Evolutionary conservation across 2,888 invertebrate species (phyloP).

Genomic region (Cynaeus angustus): DNA sequence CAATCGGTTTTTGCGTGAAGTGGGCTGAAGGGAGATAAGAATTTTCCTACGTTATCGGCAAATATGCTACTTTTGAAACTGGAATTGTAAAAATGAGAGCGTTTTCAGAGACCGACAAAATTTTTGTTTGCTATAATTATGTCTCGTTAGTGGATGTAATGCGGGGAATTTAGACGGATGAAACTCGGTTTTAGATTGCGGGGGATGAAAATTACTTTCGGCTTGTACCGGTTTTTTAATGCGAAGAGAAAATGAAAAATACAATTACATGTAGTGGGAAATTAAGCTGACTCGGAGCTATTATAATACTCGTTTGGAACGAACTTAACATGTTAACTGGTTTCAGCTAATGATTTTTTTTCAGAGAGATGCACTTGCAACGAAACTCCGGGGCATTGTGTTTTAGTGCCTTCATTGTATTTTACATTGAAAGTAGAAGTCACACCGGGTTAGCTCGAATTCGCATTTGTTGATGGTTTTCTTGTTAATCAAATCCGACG

Average conservation of each 20-base stretch:
- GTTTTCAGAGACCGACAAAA: not conserved
- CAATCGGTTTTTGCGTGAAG: constrained; percentile 3
- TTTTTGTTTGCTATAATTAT: constrained; percentile 1
- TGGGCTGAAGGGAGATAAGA: not conserved
- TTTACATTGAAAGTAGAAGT: not conserved
- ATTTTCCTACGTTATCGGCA: not conserved
- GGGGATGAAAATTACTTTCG: constrained; percentile 16
- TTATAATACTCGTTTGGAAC: constrained; percentile 18
- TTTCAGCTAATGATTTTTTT: no score
- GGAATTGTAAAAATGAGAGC: no score
- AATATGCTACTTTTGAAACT: no score
- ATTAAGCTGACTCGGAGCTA: constrained; percentile 11
- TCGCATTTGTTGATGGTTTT: not conserved
- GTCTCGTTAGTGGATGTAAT: constrained; percentile 7
- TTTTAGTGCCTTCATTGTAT: constrained; percentile 14
- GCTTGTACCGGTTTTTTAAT: constrained; percentile 10
- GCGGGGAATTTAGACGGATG: constrained; percentile 2
- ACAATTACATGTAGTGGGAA: constrained; percentile 15
- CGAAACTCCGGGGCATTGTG: no score
- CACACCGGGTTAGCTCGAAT: no score
- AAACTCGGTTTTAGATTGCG: constrained; percentile 2
- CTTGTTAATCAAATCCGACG: not conserved
- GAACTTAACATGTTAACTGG: no score
- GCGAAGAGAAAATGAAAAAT: constrained; percentile 19
- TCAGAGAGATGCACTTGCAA: no score